These are phyloP conservation scores for Eupithecia insigniata DNA, from an alignment of 2,888 invertebrate genomes.

Conservation along the genomic window DNA sequence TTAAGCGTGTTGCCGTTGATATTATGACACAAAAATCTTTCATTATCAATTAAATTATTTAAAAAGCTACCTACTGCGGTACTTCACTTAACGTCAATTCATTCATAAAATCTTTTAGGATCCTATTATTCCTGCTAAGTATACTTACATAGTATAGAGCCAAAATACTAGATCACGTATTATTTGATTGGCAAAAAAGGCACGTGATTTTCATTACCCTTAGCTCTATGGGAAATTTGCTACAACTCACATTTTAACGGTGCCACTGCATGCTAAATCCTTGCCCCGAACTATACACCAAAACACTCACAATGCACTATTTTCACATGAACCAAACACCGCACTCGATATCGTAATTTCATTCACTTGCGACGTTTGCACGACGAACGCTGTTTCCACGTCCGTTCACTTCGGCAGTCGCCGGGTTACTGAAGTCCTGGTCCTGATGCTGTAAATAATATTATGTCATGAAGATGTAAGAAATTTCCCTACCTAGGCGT, in stretches of 20 bases:
- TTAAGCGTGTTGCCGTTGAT: too few species aligned
- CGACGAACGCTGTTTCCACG: constrained; percentile 54
- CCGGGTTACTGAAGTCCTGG: constrained; percentile 66
- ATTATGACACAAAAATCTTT: too few species aligned
- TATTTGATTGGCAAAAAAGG: neutral
- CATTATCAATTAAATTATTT: too few species aligned
- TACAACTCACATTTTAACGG: constrained; percentile 60
- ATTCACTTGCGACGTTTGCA: constrained; percentile 60
- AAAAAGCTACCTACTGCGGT: too few species aligned
- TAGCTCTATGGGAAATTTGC: neutral
- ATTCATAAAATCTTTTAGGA: too few species aligned
- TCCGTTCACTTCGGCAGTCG: constrained; percentile 63
- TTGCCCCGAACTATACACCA: constrained; percentile 49
- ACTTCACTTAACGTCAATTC: neutral
- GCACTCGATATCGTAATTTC: constrained; percentile 71
- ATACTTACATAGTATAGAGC: neutral
- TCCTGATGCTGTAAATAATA: constrained; percentile 1
- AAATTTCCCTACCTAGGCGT: constrained; percentile 56
- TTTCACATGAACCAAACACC: constrained; percentile 60
- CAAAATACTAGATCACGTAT: neutral
- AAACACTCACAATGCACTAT: constrained; percentile 69
- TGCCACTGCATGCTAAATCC: constrained; percentile 42
- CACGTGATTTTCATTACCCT: neutral
- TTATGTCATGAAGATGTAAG: constrained; percentile 35
- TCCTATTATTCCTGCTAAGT: neutral